Evolutionary conservation across 2,113 vertebrate genomes (phyloP).

Genomic region (Promerops cafer): DNA sequence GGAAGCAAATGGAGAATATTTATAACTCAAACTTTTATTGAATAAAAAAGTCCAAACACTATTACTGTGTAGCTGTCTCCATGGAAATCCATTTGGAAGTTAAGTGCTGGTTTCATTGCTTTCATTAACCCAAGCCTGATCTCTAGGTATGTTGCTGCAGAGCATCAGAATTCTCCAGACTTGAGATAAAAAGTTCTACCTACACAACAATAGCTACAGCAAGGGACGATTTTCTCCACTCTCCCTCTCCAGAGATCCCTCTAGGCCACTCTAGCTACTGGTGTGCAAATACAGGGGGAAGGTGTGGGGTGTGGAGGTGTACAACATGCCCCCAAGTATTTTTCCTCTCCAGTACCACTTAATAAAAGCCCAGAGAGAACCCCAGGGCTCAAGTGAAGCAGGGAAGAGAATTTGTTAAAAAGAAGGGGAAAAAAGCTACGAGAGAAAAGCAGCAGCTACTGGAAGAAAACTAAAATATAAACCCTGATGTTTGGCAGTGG

Average conservation of each 20-base stretch:
- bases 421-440: neutral
- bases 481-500: neutral
- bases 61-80: neutral
- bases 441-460: neutral
- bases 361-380: neutral
- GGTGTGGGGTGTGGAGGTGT: neutral
- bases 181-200: neutral
- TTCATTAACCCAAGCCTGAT: neutral
- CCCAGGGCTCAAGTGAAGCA: neutral
- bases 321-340: neutral
- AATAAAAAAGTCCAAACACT: constrained; percentile 61
- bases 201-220: neutral
- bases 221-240: neutral
- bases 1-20: constrained; percentile 79
- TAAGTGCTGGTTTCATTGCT: neutral
- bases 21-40: constrained; percentile 84
- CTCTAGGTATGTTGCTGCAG: accelerated
- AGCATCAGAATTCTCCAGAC: neutral
- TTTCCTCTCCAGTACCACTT: neutral
- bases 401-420: neutral
- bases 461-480: neutral
- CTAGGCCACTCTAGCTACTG: neutral
- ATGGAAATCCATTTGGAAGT: neutral
- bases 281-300: neutral
- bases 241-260: neutral